phyloP scores from a whole-genome alignment of 2,797 vertebrate genomes.

The Syngnathus acus region DNA sequence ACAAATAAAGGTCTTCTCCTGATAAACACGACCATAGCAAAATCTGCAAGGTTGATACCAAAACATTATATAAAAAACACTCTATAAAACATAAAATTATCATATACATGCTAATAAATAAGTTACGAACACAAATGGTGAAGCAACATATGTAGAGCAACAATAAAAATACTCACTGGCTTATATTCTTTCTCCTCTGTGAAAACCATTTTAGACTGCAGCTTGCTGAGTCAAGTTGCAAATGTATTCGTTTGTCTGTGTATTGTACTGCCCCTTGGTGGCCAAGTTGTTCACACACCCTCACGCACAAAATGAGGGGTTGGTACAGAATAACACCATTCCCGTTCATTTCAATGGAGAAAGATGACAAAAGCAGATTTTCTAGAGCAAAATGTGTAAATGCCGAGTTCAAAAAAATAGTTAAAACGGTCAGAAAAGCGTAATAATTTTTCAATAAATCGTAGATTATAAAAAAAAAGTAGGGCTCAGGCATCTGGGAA shows the following conservation, averaged over 20 bases:
- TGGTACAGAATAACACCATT: background rate
- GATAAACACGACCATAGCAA: background rate
- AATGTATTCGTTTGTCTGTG: background rate
- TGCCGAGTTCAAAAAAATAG: too few relatives aligned
- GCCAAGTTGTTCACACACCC: background rate
- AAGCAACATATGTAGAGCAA: too few relatives aligned
- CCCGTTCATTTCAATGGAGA: too few relatives aligned
- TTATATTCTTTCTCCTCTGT: background rate
- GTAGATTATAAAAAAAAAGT: too few relatives aligned
- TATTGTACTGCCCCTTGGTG: background rate
- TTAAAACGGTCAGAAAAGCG: background rate
- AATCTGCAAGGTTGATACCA: background rate
- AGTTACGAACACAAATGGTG: too few relatives aligned
- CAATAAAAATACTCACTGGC: background rate
- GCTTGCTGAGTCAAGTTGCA: background rate
- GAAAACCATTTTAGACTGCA: background rate
- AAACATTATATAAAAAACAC: background rate
- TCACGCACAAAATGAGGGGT: background rate
- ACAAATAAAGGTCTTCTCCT: too few relatives aligned
- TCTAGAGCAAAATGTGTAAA: too few relatives aligned
- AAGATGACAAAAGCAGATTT: too few relatives aligned
- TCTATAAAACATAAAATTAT: too few relatives aligned
- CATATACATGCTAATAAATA: too few relatives aligned
- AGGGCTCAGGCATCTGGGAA: background rate
- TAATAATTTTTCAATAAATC: background rate